These are phyloP conservation scores for Danaus plexippus DNA, from an alignment of 1,140 invertebrate genomes.

Conservation along the genomic window DNA sequence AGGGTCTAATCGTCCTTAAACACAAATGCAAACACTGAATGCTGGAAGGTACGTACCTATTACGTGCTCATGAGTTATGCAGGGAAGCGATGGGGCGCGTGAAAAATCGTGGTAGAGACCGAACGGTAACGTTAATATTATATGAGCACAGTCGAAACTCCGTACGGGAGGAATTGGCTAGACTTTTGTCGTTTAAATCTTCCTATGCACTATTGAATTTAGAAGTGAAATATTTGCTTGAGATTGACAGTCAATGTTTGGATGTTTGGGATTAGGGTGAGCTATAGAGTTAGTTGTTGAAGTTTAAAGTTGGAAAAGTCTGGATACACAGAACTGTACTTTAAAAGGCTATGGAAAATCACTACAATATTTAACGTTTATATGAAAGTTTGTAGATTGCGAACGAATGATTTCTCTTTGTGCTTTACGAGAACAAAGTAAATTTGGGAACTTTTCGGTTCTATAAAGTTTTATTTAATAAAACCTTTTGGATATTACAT, in stretches of 20 bases:
- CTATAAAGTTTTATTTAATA: too few species aligned
- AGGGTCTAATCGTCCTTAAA: conserved; percentile 42
- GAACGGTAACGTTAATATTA: conserved; percentile 57
- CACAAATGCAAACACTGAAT: conserved; percentile 52
- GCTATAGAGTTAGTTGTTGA: conserved; percentile 21
- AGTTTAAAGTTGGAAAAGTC: conserved; percentile 19
- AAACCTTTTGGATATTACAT: too few species aligned
- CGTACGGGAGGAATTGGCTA: conserved; percentile 48
- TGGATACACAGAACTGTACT: conserved; percentile 22
- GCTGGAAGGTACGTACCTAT: conserved; percentile 49
- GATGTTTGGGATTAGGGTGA: conserved; percentile 34
- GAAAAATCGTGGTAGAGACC: conserved; percentile 51
- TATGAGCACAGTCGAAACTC: conserved; percentile 47
- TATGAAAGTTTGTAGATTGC: conserved; percentile 9
- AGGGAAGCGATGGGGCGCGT: conserved; percentile 50
- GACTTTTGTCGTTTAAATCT: conserved; percentile 56
- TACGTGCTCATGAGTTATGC: conserved; percentile 64
- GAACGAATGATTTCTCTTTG: conserved; percentile 5
- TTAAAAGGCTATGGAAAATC: conserved; percentile 17
- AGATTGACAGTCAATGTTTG: conserved; percentile 55
- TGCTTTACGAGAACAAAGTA: too few species aligned
- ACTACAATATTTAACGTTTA: conserved; percentile 19
- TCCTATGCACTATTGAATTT: conserved; percentile 56
- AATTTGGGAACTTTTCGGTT: too few species aligned
- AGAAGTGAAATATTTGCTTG: conserved; percentile 49